phyloP scores from a whole-genome alignment of 2,113 vertebrate genomes.

The Crocuta crocuta region DNA sequence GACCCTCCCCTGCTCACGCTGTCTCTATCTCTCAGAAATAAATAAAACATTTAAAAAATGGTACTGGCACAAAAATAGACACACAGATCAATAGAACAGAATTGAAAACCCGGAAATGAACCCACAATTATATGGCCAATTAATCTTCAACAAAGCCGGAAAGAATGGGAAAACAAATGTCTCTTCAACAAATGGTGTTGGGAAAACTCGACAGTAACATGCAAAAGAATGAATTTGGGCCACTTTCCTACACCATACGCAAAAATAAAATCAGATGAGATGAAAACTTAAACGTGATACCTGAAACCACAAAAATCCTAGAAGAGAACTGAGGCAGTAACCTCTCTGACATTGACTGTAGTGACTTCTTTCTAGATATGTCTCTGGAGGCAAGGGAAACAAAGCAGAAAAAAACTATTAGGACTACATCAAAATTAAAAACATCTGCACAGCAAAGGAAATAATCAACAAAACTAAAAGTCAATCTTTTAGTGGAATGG shows the following conservation, averaged over 20 bases:
- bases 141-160: neutral
- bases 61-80: neutral
- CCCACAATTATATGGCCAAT: neutral
- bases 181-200: neutral
- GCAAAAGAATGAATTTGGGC: neutral
- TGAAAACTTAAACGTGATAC: neutral
- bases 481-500: neutral
- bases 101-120: neutral
- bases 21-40: too few species aligned
- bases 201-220: neutral
- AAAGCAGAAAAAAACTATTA: neutral
- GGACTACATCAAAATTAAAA: neutral
- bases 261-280: neutral
- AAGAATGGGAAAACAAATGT: neutral
- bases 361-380: neutral
- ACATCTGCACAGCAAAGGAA: neutral
- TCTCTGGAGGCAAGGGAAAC: neutral
- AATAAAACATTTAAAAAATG: neutral
- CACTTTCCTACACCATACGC: neutral
- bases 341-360: neutral
- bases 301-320: neutral
- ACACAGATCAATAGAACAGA: neutral
- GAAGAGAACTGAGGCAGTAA: neutral
- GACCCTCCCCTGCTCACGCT: too few species aligned
- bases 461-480: neutral